Evolutionary conservation across 1,140 invertebrate species (phyloP).

Genomic region (Caenorhabditis remanei): DNA sequence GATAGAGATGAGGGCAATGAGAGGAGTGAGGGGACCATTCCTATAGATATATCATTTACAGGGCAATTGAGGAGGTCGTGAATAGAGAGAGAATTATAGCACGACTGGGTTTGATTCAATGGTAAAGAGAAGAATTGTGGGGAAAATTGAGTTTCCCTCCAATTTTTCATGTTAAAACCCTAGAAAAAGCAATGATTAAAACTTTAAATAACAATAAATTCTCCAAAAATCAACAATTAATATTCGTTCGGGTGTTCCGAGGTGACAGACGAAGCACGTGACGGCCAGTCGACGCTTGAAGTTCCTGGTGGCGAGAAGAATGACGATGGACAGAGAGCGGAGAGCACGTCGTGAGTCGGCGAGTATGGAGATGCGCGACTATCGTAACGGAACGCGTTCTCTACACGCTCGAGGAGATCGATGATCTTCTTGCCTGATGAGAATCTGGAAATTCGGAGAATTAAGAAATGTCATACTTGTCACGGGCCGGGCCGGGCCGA

Average conservation of each 20-base stretch:
- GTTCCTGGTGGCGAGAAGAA: not conserved
- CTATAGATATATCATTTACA: slow-evolving; percentile 8
- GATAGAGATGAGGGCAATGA: not conserved
- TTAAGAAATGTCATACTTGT: too few relatives aligned
- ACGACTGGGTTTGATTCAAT: too few relatives aligned
- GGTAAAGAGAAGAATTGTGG: too few relatives aligned
- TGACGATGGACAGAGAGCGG: not conserved
- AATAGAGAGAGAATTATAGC: not conserved
- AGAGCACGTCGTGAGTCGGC: not conserved
- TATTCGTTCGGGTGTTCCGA: not conserved
- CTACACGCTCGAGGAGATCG: not conserved
- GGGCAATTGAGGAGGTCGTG: not conserved
- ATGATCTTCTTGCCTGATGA: slow-evolving; percentile 28
- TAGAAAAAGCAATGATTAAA: not conserved
- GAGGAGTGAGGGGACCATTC: not conserved
- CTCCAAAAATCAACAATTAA: too few relatives aligned
- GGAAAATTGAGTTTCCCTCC: too few relatives aligned
- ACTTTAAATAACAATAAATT: not conserved
- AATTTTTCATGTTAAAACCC: not conserved
- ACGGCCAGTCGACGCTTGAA: slow-evolving; percentile 20
- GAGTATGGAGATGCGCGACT: too few relatives aligned
- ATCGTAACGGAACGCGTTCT: not conserved
- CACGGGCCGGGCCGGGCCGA: too few relatives aligned
- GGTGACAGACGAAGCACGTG: not conserved
- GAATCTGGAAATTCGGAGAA: not conserved